Conservation (phyloP, 2,888 invertebrate species). For the Catocala fraxini region DNA sequence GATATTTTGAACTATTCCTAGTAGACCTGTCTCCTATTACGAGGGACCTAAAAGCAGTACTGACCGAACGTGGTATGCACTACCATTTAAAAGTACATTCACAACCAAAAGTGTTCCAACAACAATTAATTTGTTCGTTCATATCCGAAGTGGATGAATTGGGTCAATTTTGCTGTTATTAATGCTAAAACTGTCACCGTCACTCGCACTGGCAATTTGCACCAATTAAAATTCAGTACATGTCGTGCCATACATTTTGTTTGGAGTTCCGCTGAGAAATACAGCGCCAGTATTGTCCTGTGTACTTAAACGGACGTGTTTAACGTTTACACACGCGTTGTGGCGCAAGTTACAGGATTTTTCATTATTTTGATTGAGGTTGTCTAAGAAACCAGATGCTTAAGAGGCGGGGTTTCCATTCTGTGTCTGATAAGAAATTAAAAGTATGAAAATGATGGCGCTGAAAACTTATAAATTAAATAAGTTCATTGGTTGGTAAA, state of each 20-base stretch:
- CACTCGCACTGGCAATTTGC: constrained; percentile 60
- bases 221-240: constrained; percentile 73
- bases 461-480: too few relatives aligned
- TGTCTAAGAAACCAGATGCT: too few relatives aligned
- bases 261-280: constrained; percentile 65
- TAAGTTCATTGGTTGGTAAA: too few relatives aligned
- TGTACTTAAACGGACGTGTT: constrained; percentile 67
- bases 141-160: constrained; percentile 27
- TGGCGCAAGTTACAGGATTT: constrained; percentile 37
- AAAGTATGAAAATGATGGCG: too few relatives aligned
- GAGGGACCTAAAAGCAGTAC: too few relatives aligned
- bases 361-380: too few relatives aligned
- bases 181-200: constrained; percentile 56
- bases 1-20: too few relatives aligned
- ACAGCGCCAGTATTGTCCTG: constrained; percentile 60
- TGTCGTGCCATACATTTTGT: constrained; percentile 71
- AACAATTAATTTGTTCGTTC: constrained; percentile 41
- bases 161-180: constrained; percentile 51
- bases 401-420: too few relatives aligned
- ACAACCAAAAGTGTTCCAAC: constrained; percentile 23
- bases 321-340: constrained; percentile 56
- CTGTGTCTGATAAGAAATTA: too few relatives aligned
- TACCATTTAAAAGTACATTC: constrained; percentile 4
- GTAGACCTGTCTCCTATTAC: too few relatives aligned
- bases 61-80: too few relatives aligned